Evolutionary conservation across 1,140 invertebrate species (phyloP), one percentile per base, ranked within the genome.

Genomic region (Brachionus calyciflorus): DNA sequence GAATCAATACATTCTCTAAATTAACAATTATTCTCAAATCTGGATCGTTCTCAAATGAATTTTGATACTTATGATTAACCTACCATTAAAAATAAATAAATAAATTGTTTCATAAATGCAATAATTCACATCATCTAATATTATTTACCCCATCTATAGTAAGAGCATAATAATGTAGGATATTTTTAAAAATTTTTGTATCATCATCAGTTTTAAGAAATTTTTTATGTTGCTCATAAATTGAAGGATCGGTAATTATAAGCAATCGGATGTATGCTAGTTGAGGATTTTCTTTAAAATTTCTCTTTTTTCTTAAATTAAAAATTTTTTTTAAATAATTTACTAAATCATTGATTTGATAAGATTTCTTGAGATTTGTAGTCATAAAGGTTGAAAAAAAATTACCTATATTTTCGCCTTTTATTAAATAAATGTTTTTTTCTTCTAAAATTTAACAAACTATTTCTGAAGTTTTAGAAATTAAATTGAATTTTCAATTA

Each of bases 31-130:
- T 55, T 28, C 28, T 55, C n/a, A 55, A 28, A 12, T 55, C 53
- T 1, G 53, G 53, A 55, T 55, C 53, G 9, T 30, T 28, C 21
- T 55, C 1, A 21, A 55, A 55, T 14, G 53, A 55, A 30, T 55
- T 55, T 55, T n/a, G 14, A 21, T 26, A 55, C 17, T 55, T 55
- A 28, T 55, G 53, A n/a, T 30, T 33, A n/a, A 55, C 53, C 53
- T 55, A 28, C 17, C 12, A n/a, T 5, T 10, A 49, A 5, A 49
- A 49, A 49, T 2, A 44, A 1, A 44, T 12, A 2, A 44, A 12
- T 44, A 44, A 44, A n/a, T n/a, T n/a, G n/a, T n/a, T n/a, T n/a
- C n/a, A n/a, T n/a, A n/a, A n/a, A n/a, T n/a, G n/a, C n/a, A n/a
- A n/a, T n/a, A n/a, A n/a, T n/a, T n/a, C n/a, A n/a, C n/a, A n/a